A percentile compares a stretch with the other conserved stretches of the same genome.
Conservation (phyloP, 2,888 invertebrate genomes). For the Rhamnusium bicolor region DNA sequence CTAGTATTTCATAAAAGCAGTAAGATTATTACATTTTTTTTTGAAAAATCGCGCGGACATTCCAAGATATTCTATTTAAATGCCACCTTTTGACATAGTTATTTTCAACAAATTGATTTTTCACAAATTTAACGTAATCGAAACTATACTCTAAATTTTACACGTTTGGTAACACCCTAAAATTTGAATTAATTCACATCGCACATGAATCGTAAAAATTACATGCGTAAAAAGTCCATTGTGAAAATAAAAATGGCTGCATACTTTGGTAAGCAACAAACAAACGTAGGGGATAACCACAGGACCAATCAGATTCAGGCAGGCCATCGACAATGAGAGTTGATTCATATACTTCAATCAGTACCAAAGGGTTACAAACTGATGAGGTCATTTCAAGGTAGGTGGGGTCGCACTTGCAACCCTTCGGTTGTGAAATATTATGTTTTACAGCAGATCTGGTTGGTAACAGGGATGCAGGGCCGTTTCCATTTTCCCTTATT, state of each 20-base stretch:
- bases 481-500: constrained; percentile 1
- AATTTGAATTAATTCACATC: neutral
- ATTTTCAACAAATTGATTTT: neutral
- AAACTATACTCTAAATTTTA: neutral
- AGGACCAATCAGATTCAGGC: constrained; percentile 59
- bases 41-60: too few relatives aligned
- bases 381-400: constrained; percentile 66
- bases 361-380: constrained; percentile 64
- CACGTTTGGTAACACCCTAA: neutral
- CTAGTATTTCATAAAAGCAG: too few relatives aligned
- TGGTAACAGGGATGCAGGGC: constrained; percentile 3
- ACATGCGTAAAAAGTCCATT: constrained; percentile 28
- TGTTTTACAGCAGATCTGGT: constrained; percentile 5
- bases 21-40: neutral
- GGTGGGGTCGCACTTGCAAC: constrained; percentile 44
- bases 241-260: constrained; percentile 58
- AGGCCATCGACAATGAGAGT: constrained; percentile 61
- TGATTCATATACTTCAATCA: constrained; percentile 67
- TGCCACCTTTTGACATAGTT: neutral
- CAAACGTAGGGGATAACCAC: constrained; percentile 50
- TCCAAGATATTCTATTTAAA: too few relatives aligned
- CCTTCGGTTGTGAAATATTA: constrained; percentile 30
- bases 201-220: constrained; percentile 15
- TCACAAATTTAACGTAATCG: neutral
- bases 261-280: constrained; percentile 54